Evolutionary conservation across 2,113 vertebrate genomes (phyloP).

Genomic region (Poeciliopsis prolifica): DNA sequence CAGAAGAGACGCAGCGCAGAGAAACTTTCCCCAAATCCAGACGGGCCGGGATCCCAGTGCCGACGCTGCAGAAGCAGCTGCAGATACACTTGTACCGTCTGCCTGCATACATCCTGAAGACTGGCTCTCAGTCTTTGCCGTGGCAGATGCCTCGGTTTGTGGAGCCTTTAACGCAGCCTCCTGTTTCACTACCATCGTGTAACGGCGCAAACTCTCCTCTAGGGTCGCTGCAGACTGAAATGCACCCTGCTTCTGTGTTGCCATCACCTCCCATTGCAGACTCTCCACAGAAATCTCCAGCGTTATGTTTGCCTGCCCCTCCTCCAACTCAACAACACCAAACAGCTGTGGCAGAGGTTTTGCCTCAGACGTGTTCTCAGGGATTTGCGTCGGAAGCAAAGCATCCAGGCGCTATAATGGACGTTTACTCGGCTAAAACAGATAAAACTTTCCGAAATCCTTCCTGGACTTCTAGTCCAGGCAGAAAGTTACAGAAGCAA

Average conservation of each 20-base stretch:
- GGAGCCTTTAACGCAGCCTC: constrained; percentile 35
- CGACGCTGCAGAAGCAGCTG: constrained; percentile 63
- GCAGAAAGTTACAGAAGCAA: constrained; percentile 42
- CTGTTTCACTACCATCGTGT: constrained; percentile 27
- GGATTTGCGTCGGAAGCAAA: constrained; percentile 24
- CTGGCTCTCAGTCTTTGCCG: constrained; percentile 33
- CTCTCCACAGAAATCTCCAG: constrained; percentile 21
- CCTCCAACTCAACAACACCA: constrained; percentile 7
- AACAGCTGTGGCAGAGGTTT: constrained; percentile 21
- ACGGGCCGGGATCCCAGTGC: constrained; percentile 57
- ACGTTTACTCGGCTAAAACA: constrained; percentile 17
- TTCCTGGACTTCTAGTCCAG: constrained; percentile 22
- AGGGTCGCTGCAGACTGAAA: constrained; percentile 24
- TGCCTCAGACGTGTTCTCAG: constrained; percentile 45
- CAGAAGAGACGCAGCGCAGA: constrained; percentile 57
- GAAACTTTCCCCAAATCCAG: constrained; percentile 56
- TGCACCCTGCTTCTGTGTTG: constrained; percentile 7
- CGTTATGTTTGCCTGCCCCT: constrained; percentile 58
- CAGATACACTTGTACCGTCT: constrained; percentile 73
- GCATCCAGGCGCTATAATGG: constrained; percentile 15
- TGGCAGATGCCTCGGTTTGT: constrained; percentile 18
- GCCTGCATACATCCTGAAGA: constrained; percentile 69
- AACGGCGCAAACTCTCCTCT: constrained; percentile 9
- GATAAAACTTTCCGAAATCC: constrained; percentile 11
- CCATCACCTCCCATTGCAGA: constrained; percentile 13